Evolutionary conservation across 2,797 vertebrate species (phyloP), one percentile per base, ranked within the genome.

Genomic region (Myotis pilosus): DNA sequence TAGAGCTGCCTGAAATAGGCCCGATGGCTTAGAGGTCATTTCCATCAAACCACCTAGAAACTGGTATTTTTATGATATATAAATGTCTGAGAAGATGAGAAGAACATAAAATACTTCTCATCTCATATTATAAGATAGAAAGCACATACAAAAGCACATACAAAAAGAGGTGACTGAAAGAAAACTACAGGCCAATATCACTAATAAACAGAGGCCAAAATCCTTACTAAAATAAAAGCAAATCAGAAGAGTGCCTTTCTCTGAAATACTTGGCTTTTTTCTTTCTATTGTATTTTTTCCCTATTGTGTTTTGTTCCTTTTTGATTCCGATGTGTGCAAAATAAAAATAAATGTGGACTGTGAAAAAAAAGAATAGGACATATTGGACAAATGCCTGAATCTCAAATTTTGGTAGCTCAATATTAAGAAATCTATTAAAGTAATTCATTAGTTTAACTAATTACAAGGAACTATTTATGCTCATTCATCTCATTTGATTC

Each of bases 401-500:
- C 41, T 69, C 15, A 36, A 74, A 80, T 76, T 80, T 57, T 93
- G 51, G 87, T 0, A 68, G 57, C 69, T 44, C 19, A 5, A 74
- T 36, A 79, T 36, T 19, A 74, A 55, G 57, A 89, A 85, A 94
- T 36, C 62, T 38, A 38, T 57, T 72, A 41, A 51, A 85, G 15
- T 85, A 92, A 85, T 36, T 68, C 19, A 89, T 74, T 33, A 72
- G 74, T 91, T 85, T 72, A 91, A 87, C 12, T 49, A n/a, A 78
- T 13, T 87, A n/a, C 80, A 81, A 82, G 62, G 6, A 87, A 93
- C 64, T 19, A 20, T 64, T 83, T 82, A 68, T 62, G 23, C 6
- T 94, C 30, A 81, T 38, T 81, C 30, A 81, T 80, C 38, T 88
- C 79, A 51, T 68, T 5, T 47, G 80, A 86, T 81, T 89, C 17